Conservation (phyloP, 2,888 invertebrate species). For the Listrodromus nycthemerus region DNA sequence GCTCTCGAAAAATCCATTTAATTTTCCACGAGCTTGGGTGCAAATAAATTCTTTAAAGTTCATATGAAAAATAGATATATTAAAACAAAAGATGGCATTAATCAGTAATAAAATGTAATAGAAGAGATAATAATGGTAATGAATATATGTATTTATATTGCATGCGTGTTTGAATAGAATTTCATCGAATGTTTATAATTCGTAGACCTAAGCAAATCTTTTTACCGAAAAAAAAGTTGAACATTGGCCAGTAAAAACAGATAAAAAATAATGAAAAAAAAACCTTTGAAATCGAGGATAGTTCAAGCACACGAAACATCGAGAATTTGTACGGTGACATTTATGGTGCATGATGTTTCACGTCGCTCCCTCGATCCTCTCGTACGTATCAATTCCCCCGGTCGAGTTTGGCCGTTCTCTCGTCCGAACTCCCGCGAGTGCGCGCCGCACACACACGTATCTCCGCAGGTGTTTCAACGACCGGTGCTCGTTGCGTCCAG, state of each 20-base stretch:
- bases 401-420: slow-evolving; percentile 5
- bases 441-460: background rate
- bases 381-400: slow-evolving; percentile 9
- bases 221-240: background rate
- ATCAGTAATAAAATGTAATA: no score
- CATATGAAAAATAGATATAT: background rate
- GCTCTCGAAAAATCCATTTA: background rate
- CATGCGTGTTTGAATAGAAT: background rate
- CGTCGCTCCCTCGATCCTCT: slow-evolving; percentile 33
- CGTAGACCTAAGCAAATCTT: background rate
- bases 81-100: background rate
- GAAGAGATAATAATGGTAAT: no score
- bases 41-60: background rate
- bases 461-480: slow-evolving; percentile 58
- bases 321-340: slow-evolving; percentile 6
- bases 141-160: no score
- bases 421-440: slow-evolving; percentile 7
- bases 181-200: background rate
- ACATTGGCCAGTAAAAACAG: background rate
- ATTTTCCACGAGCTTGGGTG: background rate
- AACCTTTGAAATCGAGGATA: background rate
- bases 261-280: background rate
- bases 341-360: slow-evolving; percentile 26
- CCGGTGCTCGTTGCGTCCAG: slow-evolving; percentile 49
- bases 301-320: background rate